Evolutionary conservation across 2,113 vertebrate genomes (phyloP).

Genomic region (Myotis davidii): DNA sequence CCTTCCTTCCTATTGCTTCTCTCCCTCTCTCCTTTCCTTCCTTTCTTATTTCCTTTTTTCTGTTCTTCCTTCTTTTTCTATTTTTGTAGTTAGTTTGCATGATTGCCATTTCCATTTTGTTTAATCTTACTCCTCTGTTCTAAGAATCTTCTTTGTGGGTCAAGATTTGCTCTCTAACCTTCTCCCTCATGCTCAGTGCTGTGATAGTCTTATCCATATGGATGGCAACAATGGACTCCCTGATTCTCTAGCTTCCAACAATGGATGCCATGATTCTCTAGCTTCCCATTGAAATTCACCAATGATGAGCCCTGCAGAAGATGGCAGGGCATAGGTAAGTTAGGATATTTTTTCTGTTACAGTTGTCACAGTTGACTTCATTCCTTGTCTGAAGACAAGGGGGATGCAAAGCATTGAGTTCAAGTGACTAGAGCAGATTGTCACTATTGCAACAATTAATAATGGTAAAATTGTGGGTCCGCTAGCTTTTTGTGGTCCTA

Average conservation of each 20-base stretch:
- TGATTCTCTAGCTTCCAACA: not conserved
- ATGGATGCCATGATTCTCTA: too few species aligned
- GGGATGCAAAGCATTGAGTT: not conserved
- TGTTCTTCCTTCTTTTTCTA: not conserved
- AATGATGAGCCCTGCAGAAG: not conserved
- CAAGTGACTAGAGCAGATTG: not conserved
- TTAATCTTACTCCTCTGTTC: not conserved
- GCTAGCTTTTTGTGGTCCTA: not conserved
- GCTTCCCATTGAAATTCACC: not conserved
- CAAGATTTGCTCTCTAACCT: not conserved
- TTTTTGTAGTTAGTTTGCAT: not conserved
- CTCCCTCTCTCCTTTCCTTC: not conserved
- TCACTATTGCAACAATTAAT: not conserved
- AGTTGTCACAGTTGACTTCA: not conserved
- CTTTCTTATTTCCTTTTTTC: not conserved
- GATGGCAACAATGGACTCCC: not conserved
- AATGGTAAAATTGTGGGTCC: not conserved
- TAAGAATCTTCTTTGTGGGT: not conserved
- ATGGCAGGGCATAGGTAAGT: not conserved
- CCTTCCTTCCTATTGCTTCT: not conserved
- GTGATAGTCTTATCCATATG: not conserved
- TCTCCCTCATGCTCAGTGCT: not conserved
- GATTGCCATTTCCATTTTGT: not conserved
- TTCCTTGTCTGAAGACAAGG: not conserved
- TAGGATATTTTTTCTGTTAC: not conserved